These are phyloP conservation scores for Agrilus mali DNA, from an alignment of 2,888 invertebrate genomes.

Conservation along the genomic window DNA sequence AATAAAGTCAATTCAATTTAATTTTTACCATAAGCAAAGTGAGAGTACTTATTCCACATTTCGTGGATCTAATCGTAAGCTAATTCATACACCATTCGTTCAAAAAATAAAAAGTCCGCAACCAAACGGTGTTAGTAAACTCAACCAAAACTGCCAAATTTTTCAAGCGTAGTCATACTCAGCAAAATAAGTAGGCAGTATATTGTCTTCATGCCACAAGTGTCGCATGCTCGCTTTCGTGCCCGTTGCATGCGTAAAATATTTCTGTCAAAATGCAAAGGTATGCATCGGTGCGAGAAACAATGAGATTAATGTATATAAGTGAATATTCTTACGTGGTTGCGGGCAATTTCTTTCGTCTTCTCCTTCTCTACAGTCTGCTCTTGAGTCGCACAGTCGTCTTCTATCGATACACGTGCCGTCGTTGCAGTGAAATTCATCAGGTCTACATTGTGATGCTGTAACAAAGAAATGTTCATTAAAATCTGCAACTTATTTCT, in stretches of 20 bases:
- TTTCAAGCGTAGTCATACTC: too few relatives aligned
- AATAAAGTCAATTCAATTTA: too few relatives aligned
- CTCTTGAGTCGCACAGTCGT: conserved; percentile 44
- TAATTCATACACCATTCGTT: too few relatives aligned
- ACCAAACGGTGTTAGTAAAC: too few relatives aligned
- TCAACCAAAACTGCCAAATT: too few relatives aligned
- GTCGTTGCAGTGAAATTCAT: conserved; percentile 41
- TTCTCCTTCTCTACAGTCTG: conserved; percentile 47
- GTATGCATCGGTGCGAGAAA: not conserved
- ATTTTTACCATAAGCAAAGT: too few relatives aligned
- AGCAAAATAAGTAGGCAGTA: too few relatives aligned
- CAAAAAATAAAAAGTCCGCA: too few relatives aligned
- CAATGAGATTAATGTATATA: not conserved
- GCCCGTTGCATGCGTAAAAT: not conserved
- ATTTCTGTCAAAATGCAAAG: not conserved
- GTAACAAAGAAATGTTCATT: conserved; percentile 1
- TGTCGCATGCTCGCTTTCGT: not conserved
- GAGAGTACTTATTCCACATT: too few relatives aligned
- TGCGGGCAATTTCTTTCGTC: conserved; percentile 47
- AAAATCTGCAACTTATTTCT: not conserved
- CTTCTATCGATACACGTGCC: conserved; percentile 42
- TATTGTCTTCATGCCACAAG: not conserved
- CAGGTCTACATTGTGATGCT: conserved; percentile 8
- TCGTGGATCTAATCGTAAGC: too few relatives aligned
- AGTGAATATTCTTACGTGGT: conserved; percentile 10